Evolutionary conservation across 2,888 invertebrate genomes (phyloP).

Genomic region (Adineta ricciae): DNA sequence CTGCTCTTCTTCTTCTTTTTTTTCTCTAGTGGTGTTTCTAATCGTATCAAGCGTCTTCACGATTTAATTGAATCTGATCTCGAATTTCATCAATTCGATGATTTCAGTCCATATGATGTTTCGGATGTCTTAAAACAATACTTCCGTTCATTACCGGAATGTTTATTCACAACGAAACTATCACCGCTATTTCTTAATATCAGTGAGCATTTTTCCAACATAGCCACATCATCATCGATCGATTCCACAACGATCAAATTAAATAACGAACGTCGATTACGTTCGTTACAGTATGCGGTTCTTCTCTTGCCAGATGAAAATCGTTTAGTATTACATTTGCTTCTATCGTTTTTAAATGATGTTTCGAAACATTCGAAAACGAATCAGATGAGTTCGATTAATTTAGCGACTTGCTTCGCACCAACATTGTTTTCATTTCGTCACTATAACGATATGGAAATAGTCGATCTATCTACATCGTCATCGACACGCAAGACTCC

Average conservation of each 20-base stretch:
- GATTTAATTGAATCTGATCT: conserved; percentile 32
- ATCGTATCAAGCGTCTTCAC: conserved; percentile 5
- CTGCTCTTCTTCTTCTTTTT: background rate
- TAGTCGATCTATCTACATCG: background rate
- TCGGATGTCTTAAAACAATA: conserved; percentile 92
- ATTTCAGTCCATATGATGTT: conserved; percentile 81
- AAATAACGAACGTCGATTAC: conserved; percentile 44
- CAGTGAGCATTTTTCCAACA: background rate
- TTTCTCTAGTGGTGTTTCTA: conserved; percentile 17
- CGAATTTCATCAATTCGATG: conserved; percentile 55
- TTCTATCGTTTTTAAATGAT: conserved; percentile 73
- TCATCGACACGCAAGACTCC: background rate
- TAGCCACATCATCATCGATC: background rate
- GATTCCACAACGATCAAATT: conserved; percentile 21
- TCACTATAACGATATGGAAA: background rate
- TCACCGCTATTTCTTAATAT: conserved; percentile 76
- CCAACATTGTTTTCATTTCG: conserved; percentile 69
- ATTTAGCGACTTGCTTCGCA: conserved; percentile 78
- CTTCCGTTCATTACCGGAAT: conserved; percentile 86
- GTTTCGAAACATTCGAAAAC: conserved; percentile 53
- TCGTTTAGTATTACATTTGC: conserved; percentile 74
- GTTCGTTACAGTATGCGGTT: conserved; percentile 77
- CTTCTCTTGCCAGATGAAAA: conserved; percentile 85
- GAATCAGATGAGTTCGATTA: conserved; percentile 50
- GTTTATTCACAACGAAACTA: conserved; percentile 79